phyloP scores from a whole-genome alignment of 2,888 invertebrate species.

The Globia sparganii region DNA sequence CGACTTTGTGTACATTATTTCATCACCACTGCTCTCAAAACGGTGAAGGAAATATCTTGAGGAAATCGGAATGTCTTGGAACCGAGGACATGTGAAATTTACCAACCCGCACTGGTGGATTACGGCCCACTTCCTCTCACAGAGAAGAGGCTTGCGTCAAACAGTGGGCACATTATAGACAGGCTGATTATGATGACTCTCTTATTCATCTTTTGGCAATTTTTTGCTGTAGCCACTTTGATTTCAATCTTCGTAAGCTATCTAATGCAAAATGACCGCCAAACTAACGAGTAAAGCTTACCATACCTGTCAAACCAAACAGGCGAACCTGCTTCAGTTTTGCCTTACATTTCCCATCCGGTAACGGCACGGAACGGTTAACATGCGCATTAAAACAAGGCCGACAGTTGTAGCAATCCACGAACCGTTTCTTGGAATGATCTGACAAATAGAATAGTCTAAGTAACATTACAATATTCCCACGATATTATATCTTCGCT shows the following conservation, averaged over 20 bases:
- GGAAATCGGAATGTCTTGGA: neutral
- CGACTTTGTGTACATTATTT: neutral
- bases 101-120: too few relatives aligned
- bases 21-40: neutral
- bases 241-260: neutral
- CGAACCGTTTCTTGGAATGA: constrained; percentile 3
- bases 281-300: too few relatives aligned
- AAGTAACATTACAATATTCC: constrained; percentile 21
- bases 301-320: neutral
- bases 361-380: neutral
- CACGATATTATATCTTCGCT: constrained; percentile 43
- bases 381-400: constrained; percentile 1
- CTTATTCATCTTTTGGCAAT: neutral
- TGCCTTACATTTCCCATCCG: neutral
- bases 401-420: neutral
- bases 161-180: too few relatives aligned
- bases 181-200: neutral
- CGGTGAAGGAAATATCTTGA: neutral
- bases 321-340: neutral
- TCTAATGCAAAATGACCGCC: neutral
- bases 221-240: neutral
- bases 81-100: neutral
- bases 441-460: neutral
- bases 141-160: too few relatives aligned
- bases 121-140: too few relatives aligned